Base-by-base conservation (phyloP, 2,113 vertebrate species). In the Trachemys scripta region DNA sequence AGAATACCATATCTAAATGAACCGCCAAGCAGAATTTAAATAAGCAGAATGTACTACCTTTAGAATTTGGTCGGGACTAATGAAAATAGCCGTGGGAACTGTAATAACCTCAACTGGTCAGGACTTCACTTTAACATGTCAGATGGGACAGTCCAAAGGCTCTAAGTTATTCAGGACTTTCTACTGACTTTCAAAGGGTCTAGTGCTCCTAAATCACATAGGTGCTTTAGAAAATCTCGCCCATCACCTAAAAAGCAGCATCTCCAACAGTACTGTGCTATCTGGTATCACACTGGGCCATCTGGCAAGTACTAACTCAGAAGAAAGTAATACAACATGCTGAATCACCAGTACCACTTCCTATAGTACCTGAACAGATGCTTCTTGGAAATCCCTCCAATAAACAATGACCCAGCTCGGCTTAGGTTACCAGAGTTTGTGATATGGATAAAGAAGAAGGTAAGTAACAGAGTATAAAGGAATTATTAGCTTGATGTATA, bases 221-320 rank as follows among this genome's bases (percentile, higher is more conserved):
- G 86, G 53, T 85, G 25, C 35, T 11, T 85, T 76, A 69, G 29
- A 75, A 3, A 56, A 24, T 57, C 82, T 54, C 27, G 56, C 50
- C 19, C 38, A 42, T 56, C 10, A 91, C 7, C 42, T 75, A 49
- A 54, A 80, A 95, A 19, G 4, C 92, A 86, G 29, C 2, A 86
- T 11, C 0, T 0, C 2, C 27, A 79, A 11, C 49, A 84, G 5
- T 20, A 75, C 31, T 13, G 4, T 2, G 35, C 45, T 27, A 62
- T 75, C 10, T 3, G 2, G 10, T 49, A 79, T 45, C 69, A 82
- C 42, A 13, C 24, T 65, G 59, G 93, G 31, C 1, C 49, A 83
- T 0, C 0, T 5, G 20, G 2, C 9, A 45, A 13, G 3, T 19
- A 90, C 51, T 59, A 19, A 47, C 0, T 85, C 22, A 69, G 17